These are phyloP conservation scores for Nyctibius bracteatus DNA, from an alignment of 2,113 vertebrate species.

Conservation along the genomic window DNA sequence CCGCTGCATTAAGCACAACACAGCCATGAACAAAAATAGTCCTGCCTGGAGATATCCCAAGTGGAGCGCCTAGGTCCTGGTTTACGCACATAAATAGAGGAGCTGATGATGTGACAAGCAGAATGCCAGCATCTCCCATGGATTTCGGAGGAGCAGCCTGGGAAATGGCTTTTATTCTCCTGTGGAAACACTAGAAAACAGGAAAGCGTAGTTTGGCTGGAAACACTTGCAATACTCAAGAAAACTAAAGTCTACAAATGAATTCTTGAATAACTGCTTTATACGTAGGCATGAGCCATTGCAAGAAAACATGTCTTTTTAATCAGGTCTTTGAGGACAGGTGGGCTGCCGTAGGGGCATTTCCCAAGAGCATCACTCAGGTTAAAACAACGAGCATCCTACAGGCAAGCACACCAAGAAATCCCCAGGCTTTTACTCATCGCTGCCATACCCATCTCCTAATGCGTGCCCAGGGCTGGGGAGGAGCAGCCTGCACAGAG, in stretches of 20 bases:
- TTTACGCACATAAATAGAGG: not conserved
- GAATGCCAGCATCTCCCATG: not conserved
- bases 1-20: not conserved
- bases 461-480: accelerated
- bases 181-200: not conserved
- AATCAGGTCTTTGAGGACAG: not conserved
- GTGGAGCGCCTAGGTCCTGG: not conserved
- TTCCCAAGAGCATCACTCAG: not conserved
- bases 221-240: not conserved
- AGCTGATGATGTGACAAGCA: not conserved
- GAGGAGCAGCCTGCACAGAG: not conserved
- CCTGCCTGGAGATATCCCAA: not conserved
- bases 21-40: not conserved
- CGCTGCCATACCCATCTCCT: not conserved
- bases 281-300: not conserved
- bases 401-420: not conserved
- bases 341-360: not conserved
- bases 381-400: not conserved
- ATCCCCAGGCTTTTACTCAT: not conserved
- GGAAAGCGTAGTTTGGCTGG: not conserved
- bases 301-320: not conserved
- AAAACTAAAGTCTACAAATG: not conserved
- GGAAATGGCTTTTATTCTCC: not conserved
- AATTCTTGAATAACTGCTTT: not conserved
- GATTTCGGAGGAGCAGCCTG: not conserved